Evolutionary conservation across 2,797 vertebrate species (phyloP).

Genomic region (Prunella strophiata): DNA sequence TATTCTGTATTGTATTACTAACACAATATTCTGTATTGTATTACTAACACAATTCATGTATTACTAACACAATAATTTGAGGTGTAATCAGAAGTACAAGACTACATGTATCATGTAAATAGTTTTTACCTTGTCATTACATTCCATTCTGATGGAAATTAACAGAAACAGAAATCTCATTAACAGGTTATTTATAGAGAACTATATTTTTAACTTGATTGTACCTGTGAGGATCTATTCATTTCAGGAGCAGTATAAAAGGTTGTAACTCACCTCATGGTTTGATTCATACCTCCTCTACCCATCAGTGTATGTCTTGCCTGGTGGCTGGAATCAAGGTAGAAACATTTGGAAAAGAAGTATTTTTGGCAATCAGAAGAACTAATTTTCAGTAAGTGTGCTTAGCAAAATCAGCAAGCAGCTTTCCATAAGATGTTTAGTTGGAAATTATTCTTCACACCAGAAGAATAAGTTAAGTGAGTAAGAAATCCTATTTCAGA

Average conservation of each 20-base stretch:
- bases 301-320: background rate
- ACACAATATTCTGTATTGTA: no score
- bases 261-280: background rate
- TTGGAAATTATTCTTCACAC: conserved; percentile 38
- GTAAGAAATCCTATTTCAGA: conserved; percentile 3
- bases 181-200: background rate
- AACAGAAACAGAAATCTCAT: conserved; percentile 6
- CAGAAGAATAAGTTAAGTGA: background rate
- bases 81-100: background rate
- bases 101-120: background rate
- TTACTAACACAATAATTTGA: background rate
- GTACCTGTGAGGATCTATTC: background rate
- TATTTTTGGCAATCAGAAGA: conserved; percentile 20
- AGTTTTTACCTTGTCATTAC: background rate
- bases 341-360: conserved; percentile 2
- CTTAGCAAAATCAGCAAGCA: conserved; percentile 15
- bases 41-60: no score
- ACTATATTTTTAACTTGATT: background rate
- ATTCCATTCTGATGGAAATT: conserved; percentile 37
- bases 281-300: background rate
- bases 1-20: no score
- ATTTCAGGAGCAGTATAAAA: background rate
- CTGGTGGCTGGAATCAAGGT: background rate
- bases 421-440: conserved; percentile 23
- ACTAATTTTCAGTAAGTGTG: conserved; percentile 3